Evolutionary conservation across 2,888 invertebrate species (phyloP).

Genomic region (Scaptomyza caliginosa): DNA sequence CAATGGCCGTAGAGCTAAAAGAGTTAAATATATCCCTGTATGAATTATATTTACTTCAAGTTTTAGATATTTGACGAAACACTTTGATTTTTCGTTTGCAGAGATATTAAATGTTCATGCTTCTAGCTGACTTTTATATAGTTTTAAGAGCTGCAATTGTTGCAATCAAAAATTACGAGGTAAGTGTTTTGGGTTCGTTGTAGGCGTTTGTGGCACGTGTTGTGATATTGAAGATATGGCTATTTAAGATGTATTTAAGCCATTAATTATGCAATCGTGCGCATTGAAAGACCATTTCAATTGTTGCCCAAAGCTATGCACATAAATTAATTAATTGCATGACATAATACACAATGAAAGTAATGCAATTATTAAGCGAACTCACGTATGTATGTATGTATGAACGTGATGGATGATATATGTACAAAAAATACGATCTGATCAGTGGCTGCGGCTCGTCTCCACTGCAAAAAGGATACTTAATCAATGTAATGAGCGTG

Average conservation of each 20-base stretch:
- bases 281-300: conserved; percentile 53
- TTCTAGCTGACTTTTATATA: too few species aligned
- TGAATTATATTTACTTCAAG: too few species aligned
- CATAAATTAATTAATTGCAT: conserved; percentile 64
- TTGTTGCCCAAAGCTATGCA: conserved; percentile 44
- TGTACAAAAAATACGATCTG: background rate
- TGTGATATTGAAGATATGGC: conserved; percentile 2
- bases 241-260: conserved; percentile 18
- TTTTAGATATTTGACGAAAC: too few species aligned
- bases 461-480: conserved; percentile 9
- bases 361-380: conserved; percentile 33
- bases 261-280: conserved; percentile 56
- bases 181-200: background rate
- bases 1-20: too few species aligned
- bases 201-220: background rate
- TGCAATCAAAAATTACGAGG: background rate
- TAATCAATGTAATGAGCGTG: conserved; percentile 13
- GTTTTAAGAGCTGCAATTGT: too few species aligned
- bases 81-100: too few species aligned
- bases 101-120: too few species aligned
- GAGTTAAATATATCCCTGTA: too few species aligned
- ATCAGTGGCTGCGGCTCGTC: conserved; percentile 34
- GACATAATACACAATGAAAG: conserved; percentile 51
- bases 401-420: background rate
- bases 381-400: background rate